Base-by-base conservation (phyloP, 2,797 vertebrate species). In the Parambassis ranga region DNA sequence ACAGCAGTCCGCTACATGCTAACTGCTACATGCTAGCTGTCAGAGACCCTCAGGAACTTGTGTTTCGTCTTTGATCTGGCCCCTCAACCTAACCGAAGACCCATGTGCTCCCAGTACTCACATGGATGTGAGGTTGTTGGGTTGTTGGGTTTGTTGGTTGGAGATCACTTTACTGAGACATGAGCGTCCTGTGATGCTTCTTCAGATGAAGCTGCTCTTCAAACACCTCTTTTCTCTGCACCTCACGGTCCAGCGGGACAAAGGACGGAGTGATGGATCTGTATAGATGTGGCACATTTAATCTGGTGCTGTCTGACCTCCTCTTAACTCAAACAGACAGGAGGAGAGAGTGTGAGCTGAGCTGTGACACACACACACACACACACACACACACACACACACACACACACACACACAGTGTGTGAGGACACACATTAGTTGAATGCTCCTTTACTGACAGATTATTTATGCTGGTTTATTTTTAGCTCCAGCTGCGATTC, bases 201-300 rank as follows among this genome's bases (percentile, higher is more conserved):
- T n/a, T n/a, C n/a, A n/a, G n/a, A n/a, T n/a, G n/a, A n/a, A n/a
- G n/a, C n/a, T n/a, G n/a, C n/a, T n/a, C n/a, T n/a, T n/a, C n/a
- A n/a, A 68, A 43, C 65, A 31, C 55, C 47, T 77, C 56, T 47
- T 13, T 50, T 56, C n/a, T n/a, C n/a, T n/a, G n/a, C n/a, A n/a
- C n/a, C n/a, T 62, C 68, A 63, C 30, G 38, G 53, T 58, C 64
- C 53, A 14, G 14, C 0, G 27, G 58, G 58, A 76, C 57, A 36
- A 30, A 72, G 67, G 49, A 57, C 15, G 3, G 49, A 58, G 65
- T 33, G 75, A 76, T 67, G 75, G 79, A 73, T 71, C 79, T 53
- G 43, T 76, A 79, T 50, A 22, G 67, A 65, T 58, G 79, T 79
- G 72, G 73, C 75, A 79, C 62, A 35, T 79, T 73, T 62, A 79